phyloP scores from a whole-genome alignment of 1,140 invertebrate genomes.

The Propsilocerus akamusi region DNA sequence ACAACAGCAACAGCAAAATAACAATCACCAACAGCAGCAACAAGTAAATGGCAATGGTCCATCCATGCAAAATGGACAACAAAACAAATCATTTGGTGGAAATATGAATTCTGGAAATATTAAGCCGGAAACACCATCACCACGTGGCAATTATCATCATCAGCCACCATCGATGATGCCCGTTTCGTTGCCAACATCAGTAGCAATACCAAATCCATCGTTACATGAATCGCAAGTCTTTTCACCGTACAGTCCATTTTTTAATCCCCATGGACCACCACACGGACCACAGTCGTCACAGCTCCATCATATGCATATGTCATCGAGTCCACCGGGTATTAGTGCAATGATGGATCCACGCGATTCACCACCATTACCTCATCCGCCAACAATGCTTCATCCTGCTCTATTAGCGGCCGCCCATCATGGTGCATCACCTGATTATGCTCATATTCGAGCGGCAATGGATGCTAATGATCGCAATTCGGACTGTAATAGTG shows the following conservation, averaged over 20 bases:
- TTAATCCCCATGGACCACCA: conserved; percentile 36
- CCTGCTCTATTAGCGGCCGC: conserved; percentile 59
- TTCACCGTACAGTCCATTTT: conserved; percentile 76
- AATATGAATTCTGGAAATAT: conserved; percentile 17
- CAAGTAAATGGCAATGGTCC: conserved; percentile 1
- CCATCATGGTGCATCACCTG: conserved; percentile 52
- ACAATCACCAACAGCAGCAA: conserved; percentile 12
- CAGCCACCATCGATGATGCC: conserved; percentile 45
- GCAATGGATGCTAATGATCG: conserved; percentile 57
- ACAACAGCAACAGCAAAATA: conserved; percentile 9
- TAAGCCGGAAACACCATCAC: conserved; percentile 39
- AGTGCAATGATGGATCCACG: conserved; percentile 45
- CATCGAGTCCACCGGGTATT: conserved; percentile 31
- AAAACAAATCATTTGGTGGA: conserved; percentile 16
- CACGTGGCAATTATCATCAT: conserved; percentile 43
- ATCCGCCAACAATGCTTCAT: conserved; percentile 59
- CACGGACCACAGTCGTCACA: conserved; percentile 24
- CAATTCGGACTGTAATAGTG: conserved; percentile 73
- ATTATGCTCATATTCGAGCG: conserved; percentile 47
- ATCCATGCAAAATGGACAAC: conserved; percentile 7
- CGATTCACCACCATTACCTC: conserved; percentile 59
- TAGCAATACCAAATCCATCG: conserved; percentile 90
- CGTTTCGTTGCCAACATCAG: conserved; percentile 68
- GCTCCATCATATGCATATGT: conserved; percentile 27
- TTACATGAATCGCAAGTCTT: conserved; percentile 89